phyloP scores from a whole-genome alignment of 2,113 vertebrate genomes.

The Promerops cafer region DNA sequence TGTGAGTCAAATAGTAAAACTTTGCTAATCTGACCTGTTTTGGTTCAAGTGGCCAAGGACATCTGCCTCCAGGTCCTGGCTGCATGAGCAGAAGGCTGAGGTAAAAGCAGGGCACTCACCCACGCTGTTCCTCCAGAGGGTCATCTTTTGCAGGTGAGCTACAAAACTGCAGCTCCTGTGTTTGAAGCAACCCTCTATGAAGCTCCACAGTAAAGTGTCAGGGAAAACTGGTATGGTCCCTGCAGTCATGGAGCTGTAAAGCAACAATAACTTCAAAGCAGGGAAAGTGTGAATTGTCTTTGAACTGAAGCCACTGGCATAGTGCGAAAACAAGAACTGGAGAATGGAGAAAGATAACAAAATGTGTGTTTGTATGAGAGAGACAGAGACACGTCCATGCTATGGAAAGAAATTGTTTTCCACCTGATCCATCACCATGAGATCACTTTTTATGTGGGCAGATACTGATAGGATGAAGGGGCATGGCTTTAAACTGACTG shows the following conservation, averaged over 20 bases:
- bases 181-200: not conserved
- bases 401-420: not conserved
- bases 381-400: not conserved
- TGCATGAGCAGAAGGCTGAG: not conserved
- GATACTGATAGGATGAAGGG: not conserved
- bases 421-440: not conserved
- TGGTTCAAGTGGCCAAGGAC: not conserved
- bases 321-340: not conserved
- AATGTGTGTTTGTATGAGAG: not conserved
- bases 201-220: not conserved
- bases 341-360: not conserved
- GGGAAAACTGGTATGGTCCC: not conserved
- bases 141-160: not conserved
- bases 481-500: not conserved
- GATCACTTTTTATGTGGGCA: not conserved
- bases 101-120: not conserved
- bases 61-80: not conserved
- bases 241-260: not conserved
- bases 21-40: not conserved
- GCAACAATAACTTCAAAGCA: not conserved
- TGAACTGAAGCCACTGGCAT: not conserved
- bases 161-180: not conserved
- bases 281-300: not conserved
- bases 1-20: not conserved
- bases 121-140: accelerated